Base-by-base conservation (phyloP, 2,888 invertebrate genomes). In the Xylota segnis region DNA sequence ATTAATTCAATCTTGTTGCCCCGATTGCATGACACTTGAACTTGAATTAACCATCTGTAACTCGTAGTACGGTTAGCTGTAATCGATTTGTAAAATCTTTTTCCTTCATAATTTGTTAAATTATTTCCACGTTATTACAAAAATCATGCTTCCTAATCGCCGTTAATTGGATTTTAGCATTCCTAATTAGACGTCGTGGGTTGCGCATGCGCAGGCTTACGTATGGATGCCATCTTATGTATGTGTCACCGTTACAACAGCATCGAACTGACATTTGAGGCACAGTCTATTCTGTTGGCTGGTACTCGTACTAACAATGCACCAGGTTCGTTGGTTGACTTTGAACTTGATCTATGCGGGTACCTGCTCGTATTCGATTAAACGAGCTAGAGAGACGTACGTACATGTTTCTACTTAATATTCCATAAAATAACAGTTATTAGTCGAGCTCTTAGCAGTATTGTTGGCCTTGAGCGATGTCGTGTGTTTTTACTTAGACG, bases 301-400 rank as follows among this genome's bases (percentile, higher is more conserved):
- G 32, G 56, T 32, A 34, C 65, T n/a, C n/a, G n/a, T n/a, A n/a
- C n/a, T 27, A 23, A 45, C 61, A 70, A 27, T 58, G 58, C 61
- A 74, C 72, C 72, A 70, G 79, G 83, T 84, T 84, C 83, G 74
- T 70, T 79, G 63, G 5, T 65, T 84, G 83, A 75, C 83, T 84
- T 84, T 84, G 83, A 84, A 84, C 83, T 84, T 84, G 83, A 70
- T 75, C 74, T 65, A 74, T 63, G 78, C 37, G 47, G 54, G 52
- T 77, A 65, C 37, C 37, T 37, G 10, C 71, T 71, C 27, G 63
- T 12, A 18, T 50, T 52, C 65, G 77, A 82, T 82, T 65, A 50
- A 50, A 27, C n/a, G 3, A 50, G 45, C 18, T 40, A 7, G 40
- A 32, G 56, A 32, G 56, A 34, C 23, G 43, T 14, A 14, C 40